These are phyloP conservation scores for pig (Sus scrofa) DNA, from an alignment of 2,113 vertebrate species.

Conservation along the genomic window T2T-Sscrofa CM000826.6:143002501-143003000, in stretches of 20 bases:
- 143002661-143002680: neutral
- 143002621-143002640: neutral
- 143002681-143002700: neutral
- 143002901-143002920: neutral
- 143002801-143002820: neutral
- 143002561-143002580: neutral
- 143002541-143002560: neutral
- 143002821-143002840: neutral
- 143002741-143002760: neutral
- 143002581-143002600: neutral
- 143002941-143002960: neutral
- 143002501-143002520: neutral
- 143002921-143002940: neutral
- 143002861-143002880: neutral
- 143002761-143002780: neutral
- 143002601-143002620: neutral
- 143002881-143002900: neutral
- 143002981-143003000: neutral
- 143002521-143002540: neutral
- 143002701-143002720: neutral
- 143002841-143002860: neutral
- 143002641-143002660: neutral
- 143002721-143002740: neutral
- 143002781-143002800: neutral
- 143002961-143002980: neutral